Base-by-base conservation (phyloP, 2,113 vertebrate genomes). In the Chauna torquata region DNA sequence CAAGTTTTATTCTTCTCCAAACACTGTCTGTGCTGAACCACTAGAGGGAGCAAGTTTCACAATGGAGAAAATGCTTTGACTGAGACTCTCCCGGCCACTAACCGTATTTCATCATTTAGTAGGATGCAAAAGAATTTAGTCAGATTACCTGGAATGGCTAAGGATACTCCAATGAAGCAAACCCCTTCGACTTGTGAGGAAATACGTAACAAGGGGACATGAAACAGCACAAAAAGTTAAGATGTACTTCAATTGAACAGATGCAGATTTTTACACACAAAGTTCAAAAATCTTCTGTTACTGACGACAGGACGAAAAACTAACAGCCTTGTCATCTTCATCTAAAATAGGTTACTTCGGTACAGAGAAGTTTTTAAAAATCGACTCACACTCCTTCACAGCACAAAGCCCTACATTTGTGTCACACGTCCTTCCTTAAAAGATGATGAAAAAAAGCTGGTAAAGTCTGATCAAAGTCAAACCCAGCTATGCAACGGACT, bases 1-100 rank as follows among this genome's bases (percentile, higher is more conserved):
- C 5, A 11, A 42, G 24, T 13, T 8, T 25, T 42, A 19, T 57
- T 47, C 16, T 32, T 62, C 71, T 71, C 19, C 32, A 75, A 88
- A 59, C 66, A 90, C 34, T 78, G 68, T 23, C 68, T 66, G 12
- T 40, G 52, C 25, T 66, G 36, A 76, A 86, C 88, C 97, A 95
- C 89, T n/a, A 97, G 97, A 97, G 96, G 97, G 97, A 95, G 97
- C 86, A 88, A 79, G 81, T 30, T 94, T 50, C 94, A 95, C 66
- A 82, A 38, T 42, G 20, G 19, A 90, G 12, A 1, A 19, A 69
- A 28, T 2, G 36, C 34, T 45, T 50, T 24, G 4, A 40, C 2
- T 40, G 38, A 80, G 74, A 49, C 20, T 36, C 25, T 54, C 25
- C 11, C 1, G 1, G 30, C 32, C 83, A 25, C 44, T 25, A 24